Evolutionary conservation across 2,113 vertebrate species (phyloP).

Genomic region (Columba livia): DNA sequence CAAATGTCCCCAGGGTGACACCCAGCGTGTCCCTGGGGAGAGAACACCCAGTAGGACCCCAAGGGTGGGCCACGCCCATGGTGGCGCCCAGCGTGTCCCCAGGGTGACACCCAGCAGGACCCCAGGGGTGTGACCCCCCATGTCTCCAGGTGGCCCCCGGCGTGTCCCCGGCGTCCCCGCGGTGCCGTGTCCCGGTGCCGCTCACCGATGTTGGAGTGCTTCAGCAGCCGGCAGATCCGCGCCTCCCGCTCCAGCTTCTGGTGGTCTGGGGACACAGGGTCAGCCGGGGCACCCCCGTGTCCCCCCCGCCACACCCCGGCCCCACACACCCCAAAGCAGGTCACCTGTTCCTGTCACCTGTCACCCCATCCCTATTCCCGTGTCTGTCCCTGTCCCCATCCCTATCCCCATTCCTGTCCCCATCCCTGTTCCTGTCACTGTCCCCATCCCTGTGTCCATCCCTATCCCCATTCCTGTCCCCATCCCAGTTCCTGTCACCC

Average conservation of each 20-base stretch:
- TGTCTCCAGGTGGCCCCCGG: not conserved
- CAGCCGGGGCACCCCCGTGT: not conserved
- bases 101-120: not conserved
- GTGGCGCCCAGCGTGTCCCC: not conserved
- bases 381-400: no score
- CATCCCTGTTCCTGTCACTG: no score
- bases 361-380: no score
- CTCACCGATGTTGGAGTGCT: conserved; percentile 97
- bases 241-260: conserved; percentile 97
- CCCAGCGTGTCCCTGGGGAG: not conserved
- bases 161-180: not conserved
- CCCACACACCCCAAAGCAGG: not conserved
- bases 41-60: not conserved
- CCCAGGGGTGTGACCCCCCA: not conserved
- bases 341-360: no score
- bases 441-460: no score
- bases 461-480: no score
- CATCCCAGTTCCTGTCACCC: no score
- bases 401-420: no score
- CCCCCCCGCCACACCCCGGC: not conserved
- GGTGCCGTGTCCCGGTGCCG: not conserved
- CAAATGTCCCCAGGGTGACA: not conserved
- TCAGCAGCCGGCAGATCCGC: conserved; percentile 92
- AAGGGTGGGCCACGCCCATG: not conserved
- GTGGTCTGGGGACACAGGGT: conserved; percentile 80